These are phyloP conservation scores for Diplodus puntazzo DNA, from an alignment of 2,797 vertebrate genomes.

Conservation along the genomic window DNA sequence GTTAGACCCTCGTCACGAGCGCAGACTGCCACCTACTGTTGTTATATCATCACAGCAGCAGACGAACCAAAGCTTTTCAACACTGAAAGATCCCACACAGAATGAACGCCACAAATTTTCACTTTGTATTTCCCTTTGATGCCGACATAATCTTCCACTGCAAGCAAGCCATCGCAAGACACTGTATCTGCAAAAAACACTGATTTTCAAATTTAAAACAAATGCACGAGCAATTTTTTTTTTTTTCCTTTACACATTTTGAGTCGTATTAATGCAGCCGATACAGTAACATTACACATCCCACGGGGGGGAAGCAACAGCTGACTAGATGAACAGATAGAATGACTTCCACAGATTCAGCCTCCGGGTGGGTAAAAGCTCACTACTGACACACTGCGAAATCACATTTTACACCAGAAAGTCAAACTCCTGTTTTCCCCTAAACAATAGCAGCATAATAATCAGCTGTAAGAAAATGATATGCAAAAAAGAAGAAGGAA, in stretches of 20 bases:
- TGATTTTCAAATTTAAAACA: conserved; percentile 58
- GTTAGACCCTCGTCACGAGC: conserved; percentile 36
- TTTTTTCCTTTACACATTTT: conserved; percentile 56
- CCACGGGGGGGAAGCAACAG: conserved; percentile 41
- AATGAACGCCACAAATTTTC: conserved; percentile 19
- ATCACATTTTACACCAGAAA: conserved; percentile 47
- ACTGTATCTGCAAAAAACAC: conserved; percentile 61
- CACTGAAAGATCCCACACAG: conserved; percentile 15
- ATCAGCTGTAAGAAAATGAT: conserved; percentile 56
- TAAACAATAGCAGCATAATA: conserved; percentile 72
- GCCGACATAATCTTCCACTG: conserved; percentile 42
- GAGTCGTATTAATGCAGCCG: conserved; percentile 46
- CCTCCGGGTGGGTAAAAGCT: conserved; percentile 44
- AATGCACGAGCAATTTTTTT: conserved; percentile 47
- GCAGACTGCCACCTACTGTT: conserved; percentile 68
- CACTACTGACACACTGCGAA: conserved; percentile 48
- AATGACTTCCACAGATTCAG: conserved; percentile 39
- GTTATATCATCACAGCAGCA: conserved; percentile 44
- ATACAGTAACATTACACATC: conserved; percentile 45
- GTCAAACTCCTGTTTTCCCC: conserved; percentile 32
- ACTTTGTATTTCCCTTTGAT: conserved; percentile 68
- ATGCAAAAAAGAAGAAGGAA: conserved; percentile 67
- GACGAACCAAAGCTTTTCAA: conserved; percentile 47
- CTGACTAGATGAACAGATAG: conserved; percentile 14
- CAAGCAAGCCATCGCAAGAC: conserved; percentile 69